A percentile compares a stretch with the other conserved stretches of the same genome.
These are phyloP conservation scores for Erinaceus europaeus DNA, from an alignment of 2,113 vertebrate species.

Conservation along the genomic window DNA sequence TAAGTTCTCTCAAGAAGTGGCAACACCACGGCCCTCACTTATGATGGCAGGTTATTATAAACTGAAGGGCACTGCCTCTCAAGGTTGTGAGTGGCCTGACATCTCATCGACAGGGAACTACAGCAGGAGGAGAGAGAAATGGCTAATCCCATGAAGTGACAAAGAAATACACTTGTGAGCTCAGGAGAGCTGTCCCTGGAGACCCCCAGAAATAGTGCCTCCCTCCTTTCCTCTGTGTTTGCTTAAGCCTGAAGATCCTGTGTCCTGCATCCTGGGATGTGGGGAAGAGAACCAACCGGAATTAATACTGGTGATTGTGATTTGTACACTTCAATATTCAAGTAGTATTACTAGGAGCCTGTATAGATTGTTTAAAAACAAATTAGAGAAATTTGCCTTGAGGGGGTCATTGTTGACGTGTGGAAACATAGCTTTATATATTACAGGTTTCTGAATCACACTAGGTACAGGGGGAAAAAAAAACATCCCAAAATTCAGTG, in stretches of 20 bases:
- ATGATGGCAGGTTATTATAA: neutral
- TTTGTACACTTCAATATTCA: neutral
- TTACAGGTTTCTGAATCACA: neutral
- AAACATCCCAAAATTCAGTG: neutral
- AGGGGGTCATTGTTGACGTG: neutral
- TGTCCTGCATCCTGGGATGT: neutral
- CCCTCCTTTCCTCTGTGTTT: neutral
- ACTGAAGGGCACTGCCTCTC: neutral
- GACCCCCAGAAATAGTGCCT: neutral
- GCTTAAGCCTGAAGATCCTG: neutral
- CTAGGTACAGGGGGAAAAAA: neutral
- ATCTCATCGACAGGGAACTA: neutral
- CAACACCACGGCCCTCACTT: neutral
- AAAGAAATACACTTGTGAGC: constrained; percentile 1
- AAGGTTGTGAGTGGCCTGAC: neutral
- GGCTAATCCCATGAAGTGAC: neutral
- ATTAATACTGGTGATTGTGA: neutral
- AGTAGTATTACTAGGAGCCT: neutral
- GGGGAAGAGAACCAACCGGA: neutral
- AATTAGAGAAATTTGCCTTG: neutral
- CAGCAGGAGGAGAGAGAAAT: constrained; percentile 25
- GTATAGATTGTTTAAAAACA: neutral
- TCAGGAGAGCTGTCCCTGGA: neutral
- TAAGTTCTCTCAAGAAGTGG: neutral
- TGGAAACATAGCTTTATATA: constrained; percentile 4